Percentiles rank a stretch among this genome's conserved stretches.
Conservation (phyloP, 2,888 invertebrate genomes). For the Mechanitis messenoides region DNA sequence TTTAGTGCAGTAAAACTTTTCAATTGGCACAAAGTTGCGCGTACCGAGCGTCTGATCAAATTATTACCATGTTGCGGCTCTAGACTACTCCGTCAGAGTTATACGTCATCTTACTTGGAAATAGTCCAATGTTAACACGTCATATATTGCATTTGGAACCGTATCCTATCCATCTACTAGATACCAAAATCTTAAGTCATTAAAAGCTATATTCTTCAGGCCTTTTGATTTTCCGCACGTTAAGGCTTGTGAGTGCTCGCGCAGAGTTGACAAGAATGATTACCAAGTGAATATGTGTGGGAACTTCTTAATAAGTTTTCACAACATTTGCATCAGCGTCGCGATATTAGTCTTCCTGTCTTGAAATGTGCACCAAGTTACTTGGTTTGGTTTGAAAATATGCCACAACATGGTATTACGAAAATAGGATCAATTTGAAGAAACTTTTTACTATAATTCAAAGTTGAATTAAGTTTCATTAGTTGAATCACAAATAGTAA, state of each 20-base stretch:
- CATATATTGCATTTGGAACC: conserved; percentile 28
- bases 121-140: conserved; percentile 38
- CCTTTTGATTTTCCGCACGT: conserved; percentile 25
- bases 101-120: conserved; percentile 34
- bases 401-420: neutral
- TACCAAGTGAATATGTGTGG: conserved; percentile 50
- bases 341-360: conserved; percentile 28
- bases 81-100: conserved; percentile 50
- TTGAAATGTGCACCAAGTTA: conserved; percentile 29
- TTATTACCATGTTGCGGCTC: conserved; percentile 69
- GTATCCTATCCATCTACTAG: conserved; percentile 22
- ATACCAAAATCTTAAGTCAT: conserved; percentile 7
- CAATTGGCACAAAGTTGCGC: conserved; percentile 65
- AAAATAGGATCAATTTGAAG: neutral
- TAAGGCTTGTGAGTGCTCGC: conserved; percentile 37
- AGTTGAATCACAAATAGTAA: too few relatives aligned
- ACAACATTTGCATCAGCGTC: conserved; percentile 61
- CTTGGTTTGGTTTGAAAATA: neutral
- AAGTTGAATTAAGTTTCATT: too few relatives aligned
- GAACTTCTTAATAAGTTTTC: conserved; percentile 70
- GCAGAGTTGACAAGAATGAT: conserved; percentile 66
- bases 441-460: too few relatives aligned
- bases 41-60: conserved; percentile 67
- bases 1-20: conserved; percentile 63
- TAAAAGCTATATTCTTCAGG: conserved; percentile 13